Evolutionary conservation across 2,888 invertebrate species (phyloP), one percentile per base, ranked within the genome.

Genomic region (Trachelus iudaicus): DNA sequence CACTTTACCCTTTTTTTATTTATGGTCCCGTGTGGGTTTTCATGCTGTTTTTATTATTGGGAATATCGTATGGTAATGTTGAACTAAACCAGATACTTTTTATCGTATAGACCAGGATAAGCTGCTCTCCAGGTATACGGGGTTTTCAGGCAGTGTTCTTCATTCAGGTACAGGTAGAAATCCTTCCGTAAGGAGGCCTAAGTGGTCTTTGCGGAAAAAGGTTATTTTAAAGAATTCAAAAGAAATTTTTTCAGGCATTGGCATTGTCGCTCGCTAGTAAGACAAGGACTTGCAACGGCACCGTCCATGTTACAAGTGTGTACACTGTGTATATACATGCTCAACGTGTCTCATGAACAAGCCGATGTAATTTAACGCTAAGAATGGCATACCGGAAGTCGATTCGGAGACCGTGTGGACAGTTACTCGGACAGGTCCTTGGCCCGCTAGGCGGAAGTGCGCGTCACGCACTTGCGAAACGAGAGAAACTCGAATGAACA

Each of bases 351-450:
- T 56, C 56, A 1, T 56, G 56, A 56, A 56, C 56, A 56, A 56
- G 77, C 74, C 76, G 73, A 79, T 75, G 75, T 77, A 82, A 85
- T 85, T 87, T 83, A 81, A 83, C 83, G 87, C 81, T 80, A 82
- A 83, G 87, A 81, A 79, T 78, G 78, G 75, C 79, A 34, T 76
- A 80, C 86, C 85, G 88, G 88, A 88, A 87, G 84, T 82, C 84
- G 83, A 85, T 83, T 84, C 85, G 82, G 84, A 81, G 82, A 85
- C 84, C 81, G 75, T 76, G 82, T 83, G 82, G 84, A 83, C 84
- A 85, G 85, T 85, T 85, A 84, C 81, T 79, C 81, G 80, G 74
- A 79, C 79, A 80, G 75, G 79, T 78, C 75, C 80, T 77, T 73
- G 84, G 81, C 81, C 86, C 83, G 84, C 86, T 85, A 83, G 77